These are phyloP conservation scores for Spinus pinus DNA, from an alignment of 2,797 vertebrate genomes.

Conservation along the genomic window DNA sequence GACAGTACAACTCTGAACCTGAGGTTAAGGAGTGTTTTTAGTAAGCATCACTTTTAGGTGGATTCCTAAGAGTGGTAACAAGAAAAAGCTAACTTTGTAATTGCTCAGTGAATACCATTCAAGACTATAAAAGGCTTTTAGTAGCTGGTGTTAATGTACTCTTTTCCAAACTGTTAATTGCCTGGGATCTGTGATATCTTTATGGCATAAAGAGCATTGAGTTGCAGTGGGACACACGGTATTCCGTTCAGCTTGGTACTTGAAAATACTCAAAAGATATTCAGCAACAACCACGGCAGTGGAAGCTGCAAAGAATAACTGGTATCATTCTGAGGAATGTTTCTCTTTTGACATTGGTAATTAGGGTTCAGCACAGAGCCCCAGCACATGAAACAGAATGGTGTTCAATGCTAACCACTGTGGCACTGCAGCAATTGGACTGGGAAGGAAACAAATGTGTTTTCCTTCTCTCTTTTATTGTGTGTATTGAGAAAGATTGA, in stretches of 20 bases:
- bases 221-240: background rate
- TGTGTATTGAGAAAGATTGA: conserved; percentile 18
- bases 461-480: conserved; percentile 41
- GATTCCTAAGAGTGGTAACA: background rate
- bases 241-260: background rate
- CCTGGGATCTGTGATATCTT: background rate
- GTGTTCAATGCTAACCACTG: background rate
- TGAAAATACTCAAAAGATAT: background rate
- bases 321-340: background rate
- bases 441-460: conserved; percentile 15
- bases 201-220: background rate
- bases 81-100: background rate
- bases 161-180: conserved; percentile 13
- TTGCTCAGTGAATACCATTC: background rate
- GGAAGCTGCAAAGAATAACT: background rate
- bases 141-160: background rate
- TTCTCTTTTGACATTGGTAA: background rate
- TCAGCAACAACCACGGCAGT: background rate
- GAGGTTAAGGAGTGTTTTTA: background rate
- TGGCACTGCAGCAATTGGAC: background rate
- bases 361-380: background rate
- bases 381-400: background rate
- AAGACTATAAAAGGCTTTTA: background rate
- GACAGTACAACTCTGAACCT: background rate
- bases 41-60: background rate